phyloP scores from a whole-genome alignment of 1,140 invertebrate genomes.

The Zelostemma sp. region DNA sequence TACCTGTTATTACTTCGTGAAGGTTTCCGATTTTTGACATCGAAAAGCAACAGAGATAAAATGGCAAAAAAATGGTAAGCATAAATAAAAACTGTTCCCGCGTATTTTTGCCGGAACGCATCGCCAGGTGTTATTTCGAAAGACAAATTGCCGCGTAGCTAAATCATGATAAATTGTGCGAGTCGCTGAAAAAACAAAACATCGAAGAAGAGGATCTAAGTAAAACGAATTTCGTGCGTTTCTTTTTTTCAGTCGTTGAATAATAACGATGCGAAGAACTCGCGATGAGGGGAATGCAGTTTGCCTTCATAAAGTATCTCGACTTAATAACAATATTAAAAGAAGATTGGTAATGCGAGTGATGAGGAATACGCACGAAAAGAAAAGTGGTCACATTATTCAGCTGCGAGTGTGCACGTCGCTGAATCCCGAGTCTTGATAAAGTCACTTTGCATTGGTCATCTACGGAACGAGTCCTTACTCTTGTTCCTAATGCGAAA shows the following conservation, averaged over 20 bases:
- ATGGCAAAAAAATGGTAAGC: background rate
- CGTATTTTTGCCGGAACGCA: background rate
- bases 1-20: no score
- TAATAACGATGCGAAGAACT: slow-evolving; percentile 12
- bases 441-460: slow-evolving; percentile 24
- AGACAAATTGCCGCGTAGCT: slow-evolving; percentile 6
- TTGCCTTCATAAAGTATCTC: slow-evolving; percentile 15
- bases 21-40: no score
- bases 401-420: slow-evolving; percentile 19
- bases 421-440: slow-evolving; percentile 9
- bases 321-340: slow-evolving; percentile 31
- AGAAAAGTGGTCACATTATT: slow-evolving; percentile 33
- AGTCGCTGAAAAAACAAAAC: background rate
- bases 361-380: slow-evolving; percentile 21
- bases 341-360: slow-evolving; percentile 17
- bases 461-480: background rate
- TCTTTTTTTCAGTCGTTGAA: slow-evolving; percentile 8
- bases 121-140: background rate
- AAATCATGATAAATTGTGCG: background rate
- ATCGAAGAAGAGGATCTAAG: background rate
- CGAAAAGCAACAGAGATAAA: no score
- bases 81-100: background rate
- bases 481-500: slow-evolving; percentile 7
- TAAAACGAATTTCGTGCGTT: slow-evolving; percentile 3
- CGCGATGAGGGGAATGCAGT: slow-evolving; percentile 16